Evolutionary conservation across 2,888 invertebrate genomes (phyloP).

Genomic region (Drosophila rubida): DNA sequence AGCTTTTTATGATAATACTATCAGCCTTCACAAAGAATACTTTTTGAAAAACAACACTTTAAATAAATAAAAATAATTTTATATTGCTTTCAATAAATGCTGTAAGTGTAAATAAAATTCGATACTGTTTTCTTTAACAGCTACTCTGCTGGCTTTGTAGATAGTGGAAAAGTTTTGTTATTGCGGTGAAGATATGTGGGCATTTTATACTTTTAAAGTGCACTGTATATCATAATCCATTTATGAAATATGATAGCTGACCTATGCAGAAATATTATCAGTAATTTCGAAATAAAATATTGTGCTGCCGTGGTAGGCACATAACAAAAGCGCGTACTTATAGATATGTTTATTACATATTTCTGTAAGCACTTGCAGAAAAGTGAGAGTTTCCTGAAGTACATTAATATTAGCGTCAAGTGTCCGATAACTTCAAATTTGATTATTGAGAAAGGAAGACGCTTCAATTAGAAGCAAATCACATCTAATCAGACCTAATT

Average conservation of each 20-base stretch:
- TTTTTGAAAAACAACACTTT: not conserved
- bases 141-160: not conserved
- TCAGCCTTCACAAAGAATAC: not conserved
- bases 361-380: not conserved
- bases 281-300: constrained; percentile 2
- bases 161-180: constrained; percentile 13
- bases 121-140: not conserved
- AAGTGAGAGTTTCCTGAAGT: constrained; percentile 11
- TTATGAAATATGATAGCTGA: constrained; percentile 1
- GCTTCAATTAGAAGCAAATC: constrained; percentile 4
- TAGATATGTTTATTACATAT: not conserved
- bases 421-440: constrained; percentile 1
- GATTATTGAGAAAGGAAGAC: constrained; percentile 3
- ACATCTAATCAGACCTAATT: constrained; percentile 52
- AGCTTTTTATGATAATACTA: not conserved
- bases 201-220: not conserved
- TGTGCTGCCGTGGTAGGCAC: not conserved
- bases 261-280: constrained; percentile 4
- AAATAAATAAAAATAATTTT: not conserved
- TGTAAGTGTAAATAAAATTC: constrained; percentile 14
- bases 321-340: not conserved
- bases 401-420: constrained; percentile 7
- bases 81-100: not conserved
- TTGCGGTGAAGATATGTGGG: not conserved
- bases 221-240: not conserved